Evolutionary conservation across 2,113 vertebrate species (phyloP).

Genomic region (Tupaia chinensis): DNA sequence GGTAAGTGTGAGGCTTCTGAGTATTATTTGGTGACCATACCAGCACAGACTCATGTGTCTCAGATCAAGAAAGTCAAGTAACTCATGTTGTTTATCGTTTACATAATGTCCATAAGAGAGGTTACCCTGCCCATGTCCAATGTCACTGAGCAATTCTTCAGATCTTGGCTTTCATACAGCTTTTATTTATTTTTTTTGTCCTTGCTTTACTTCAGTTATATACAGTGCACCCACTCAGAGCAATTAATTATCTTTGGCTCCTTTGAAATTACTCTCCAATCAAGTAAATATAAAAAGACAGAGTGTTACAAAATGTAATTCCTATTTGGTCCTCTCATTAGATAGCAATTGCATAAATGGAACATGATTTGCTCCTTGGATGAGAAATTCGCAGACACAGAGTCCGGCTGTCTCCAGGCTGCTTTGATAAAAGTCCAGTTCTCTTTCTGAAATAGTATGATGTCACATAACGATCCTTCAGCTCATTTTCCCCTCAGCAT

Average conservation of each 20-base stretch:
- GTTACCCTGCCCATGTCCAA: rapidly evolving
- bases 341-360: not conserved
- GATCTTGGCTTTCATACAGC: not conserved
- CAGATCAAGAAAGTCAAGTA: not conserved
- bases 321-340: not conserved
- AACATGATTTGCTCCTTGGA: not conserved
- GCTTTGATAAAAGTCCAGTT: not conserved
- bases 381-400: not conserved
- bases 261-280: constrained; percentile 26
- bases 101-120: not conserved
- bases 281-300: constrained; percentile 46
- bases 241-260: constrained; percentile 61
- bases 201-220: constrained; percentile 50
- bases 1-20: not conserved
- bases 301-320: constrained; percentile 64
- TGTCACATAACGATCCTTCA: constrained; percentile 21
- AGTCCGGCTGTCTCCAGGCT: not conserved
- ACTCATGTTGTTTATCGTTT: not conserved
- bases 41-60: not conserved
- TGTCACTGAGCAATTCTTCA: not conserved
- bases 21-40: not conserved
- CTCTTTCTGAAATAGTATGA: not conserved
- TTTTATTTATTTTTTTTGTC: not conserved
- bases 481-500: not conserved
- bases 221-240: constrained; percentile 7